Percentiles rank a stretch among this genome's conserved stretches.
Evolutionary conservation across 2,797 vertebrate species (phyloP).

Genomic region (Acipenser ruthenus): DNA sequence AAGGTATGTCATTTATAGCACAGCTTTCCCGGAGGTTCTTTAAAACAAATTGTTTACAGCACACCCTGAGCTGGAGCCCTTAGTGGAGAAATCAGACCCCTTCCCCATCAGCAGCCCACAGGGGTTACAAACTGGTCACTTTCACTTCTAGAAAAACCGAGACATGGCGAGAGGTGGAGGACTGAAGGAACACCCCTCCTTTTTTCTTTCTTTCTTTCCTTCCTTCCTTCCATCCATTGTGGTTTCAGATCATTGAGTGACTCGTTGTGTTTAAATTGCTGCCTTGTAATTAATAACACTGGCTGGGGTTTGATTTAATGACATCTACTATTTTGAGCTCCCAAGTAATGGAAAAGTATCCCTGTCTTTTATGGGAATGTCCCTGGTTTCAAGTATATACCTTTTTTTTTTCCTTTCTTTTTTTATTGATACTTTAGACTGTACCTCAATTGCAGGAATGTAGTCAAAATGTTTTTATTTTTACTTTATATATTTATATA

Average conservation of each 20-base stretch:
- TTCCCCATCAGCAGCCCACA: background rate
- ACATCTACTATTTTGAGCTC: background rate
- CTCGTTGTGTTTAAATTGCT: background rate
- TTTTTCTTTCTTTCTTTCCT: background rate
- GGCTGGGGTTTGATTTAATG: constrained; percentile 14
- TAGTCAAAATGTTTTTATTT: no score
- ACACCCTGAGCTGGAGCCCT: background rate
- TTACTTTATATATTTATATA: no score
- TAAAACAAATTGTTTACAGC: background rate
- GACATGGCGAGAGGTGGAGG: constrained; percentile 22
- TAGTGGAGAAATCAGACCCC: no score
- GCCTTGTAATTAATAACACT: constrained; percentile 9
- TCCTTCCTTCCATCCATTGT: constrained; percentile 11
- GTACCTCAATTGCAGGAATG: no score
- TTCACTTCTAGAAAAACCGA: constrained; percentile 19
- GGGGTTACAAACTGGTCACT: background rate
- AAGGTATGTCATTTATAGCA: no score
- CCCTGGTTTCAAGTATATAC: background rate
- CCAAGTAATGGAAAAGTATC: constrained; percentile 5
- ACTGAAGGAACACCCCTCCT: constrained; percentile 9
- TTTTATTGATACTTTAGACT: no score
- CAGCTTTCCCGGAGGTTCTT: no score
- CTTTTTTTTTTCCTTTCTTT: background rate
- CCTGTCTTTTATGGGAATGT: background rate
- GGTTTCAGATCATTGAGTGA: constrained; percentile 7